phyloP scores from a whole-genome alignment of 2,888 invertebrate genomes.

The Nomada fabriciana region DNA sequence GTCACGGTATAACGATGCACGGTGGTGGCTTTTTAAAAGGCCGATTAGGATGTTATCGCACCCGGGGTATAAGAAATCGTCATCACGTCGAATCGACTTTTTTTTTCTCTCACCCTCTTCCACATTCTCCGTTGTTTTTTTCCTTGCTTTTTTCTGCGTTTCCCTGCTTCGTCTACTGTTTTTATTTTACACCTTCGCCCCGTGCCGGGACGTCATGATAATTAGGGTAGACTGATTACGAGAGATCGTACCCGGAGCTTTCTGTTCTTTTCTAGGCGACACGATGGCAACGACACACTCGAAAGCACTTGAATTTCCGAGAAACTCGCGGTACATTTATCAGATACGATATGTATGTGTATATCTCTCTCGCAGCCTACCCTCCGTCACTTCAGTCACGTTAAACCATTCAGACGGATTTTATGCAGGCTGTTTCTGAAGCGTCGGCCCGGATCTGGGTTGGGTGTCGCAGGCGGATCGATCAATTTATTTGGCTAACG shows the following conservation, averaged over 20 bases:
- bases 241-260: not conserved
- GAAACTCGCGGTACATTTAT: constrained; percentile 36
- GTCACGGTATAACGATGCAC: constrained; percentile 46
- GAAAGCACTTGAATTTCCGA: constrained; percentile 37
- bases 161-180: not conserved
- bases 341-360: not conserved
- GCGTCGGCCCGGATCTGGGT: constrained; percentile 1
- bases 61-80: constrained; percentile 29
- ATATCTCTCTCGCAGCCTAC: constrained; percentile 3
- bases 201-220: constrained; percentile 19
- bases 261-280: not conserved
- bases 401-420: constrained; percentile 19
- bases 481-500: constrained; percentile 12
- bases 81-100: constrained; percentile 16
- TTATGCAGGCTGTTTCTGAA: constrained; percentile 7
- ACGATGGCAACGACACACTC: constrained; percentile 16
- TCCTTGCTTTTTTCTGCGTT: not conserved
- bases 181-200: not conserved
- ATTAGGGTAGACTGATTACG: constrained; percentile 27
- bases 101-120: not conserved
- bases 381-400: not conserved
- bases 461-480: not conserved
- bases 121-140: not conserved
- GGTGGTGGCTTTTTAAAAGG: constrained; percentile 59
- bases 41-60: constrained; percentile 48